These are phyloP conservation scores for Homalodisca vitripennis DNA, from an alignment of 1,140 invertebrate genomes.

Conservation along the genomic window DNA sequence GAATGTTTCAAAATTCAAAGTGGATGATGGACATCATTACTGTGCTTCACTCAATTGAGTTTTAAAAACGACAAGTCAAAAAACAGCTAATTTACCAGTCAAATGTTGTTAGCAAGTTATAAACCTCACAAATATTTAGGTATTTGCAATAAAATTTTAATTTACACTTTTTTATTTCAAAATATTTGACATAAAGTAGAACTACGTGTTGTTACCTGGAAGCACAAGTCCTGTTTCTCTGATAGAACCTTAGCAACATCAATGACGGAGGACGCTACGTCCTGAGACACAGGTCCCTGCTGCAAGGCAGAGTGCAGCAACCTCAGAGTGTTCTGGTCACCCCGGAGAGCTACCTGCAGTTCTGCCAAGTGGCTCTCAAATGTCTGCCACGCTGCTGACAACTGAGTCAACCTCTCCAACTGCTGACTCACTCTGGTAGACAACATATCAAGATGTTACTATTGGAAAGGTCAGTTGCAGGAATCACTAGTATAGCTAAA, in stretches of 20 bases:
- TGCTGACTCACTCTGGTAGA: conserved; percentile 46
- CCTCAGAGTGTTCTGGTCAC: conserved; percentile 62
- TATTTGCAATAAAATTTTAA: not conserved
- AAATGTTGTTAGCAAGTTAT: too few relatives aligned
- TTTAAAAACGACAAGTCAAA: too few relatives aligned
- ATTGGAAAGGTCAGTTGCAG: too few relatives aligned
- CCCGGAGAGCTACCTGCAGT: conserved; percentile 59
- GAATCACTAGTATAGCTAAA: too few relatives aligned
- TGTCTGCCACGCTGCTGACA: conserved; percentile 58
- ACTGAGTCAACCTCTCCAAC: conserved; percentile 48
- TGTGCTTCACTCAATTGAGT: too few relatives aligned
- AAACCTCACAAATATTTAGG: not conserved
- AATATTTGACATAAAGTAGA: too few relatives aligned
- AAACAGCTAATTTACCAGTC: too few relatives aligned
- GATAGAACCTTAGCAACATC: conserved; percentile 67
- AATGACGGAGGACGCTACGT: conserved; percentile 61
- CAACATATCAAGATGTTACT: too few relatives aligned
- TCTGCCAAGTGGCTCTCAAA: conserved; percentile 61
- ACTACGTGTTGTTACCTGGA: conserved; percentile 20
- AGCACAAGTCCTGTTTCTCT: conserved; percentile 54
- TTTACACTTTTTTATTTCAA: not conserved
- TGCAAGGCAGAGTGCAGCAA: conserved; percentile 60
- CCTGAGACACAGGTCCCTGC: conserved; percentile 57
- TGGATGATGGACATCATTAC: too few relatives aligned
- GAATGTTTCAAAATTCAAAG: too few relatives aligned